Conservation (phyloP, 2,888 invertebrate genomes). For the Polydrusus tereticollis region DNA sequence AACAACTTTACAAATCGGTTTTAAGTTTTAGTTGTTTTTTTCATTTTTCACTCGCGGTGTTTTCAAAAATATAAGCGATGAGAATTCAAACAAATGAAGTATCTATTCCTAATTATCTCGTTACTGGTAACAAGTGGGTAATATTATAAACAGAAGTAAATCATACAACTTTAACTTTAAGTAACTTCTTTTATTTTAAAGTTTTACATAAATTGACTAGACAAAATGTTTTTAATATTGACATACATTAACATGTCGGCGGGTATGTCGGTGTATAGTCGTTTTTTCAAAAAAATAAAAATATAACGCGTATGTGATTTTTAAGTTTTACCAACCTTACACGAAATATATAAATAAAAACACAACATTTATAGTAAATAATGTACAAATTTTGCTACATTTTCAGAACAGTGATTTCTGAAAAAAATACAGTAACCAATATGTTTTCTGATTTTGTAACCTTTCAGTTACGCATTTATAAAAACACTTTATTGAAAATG, state of each 20-base stretch:
- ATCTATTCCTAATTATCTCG: too few species aligned
- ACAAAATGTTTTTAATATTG: slow-evolving; percentile 18
- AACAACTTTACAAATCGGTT: neutral
- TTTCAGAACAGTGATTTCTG: neutral
- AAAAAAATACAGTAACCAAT: neutral
- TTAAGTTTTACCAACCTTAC: neutral
- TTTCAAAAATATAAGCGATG: too few species aligned
- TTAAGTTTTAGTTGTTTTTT: neutral
- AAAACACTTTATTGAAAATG: too few species aligned
- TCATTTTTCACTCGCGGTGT: too few species aligned
- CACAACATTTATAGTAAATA: neutral
- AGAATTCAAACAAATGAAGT: too few species aligned
- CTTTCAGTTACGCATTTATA: too few species aligned
- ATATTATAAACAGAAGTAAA: neutral
- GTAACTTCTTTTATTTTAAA: slow-evolving; percentile 33
- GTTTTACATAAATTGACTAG: slow-evolving; percentile 40
- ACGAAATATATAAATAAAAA: neutral
- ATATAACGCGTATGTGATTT: neutral
- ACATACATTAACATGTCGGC: neutral
- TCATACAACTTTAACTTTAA: neutral
- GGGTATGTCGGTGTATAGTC: neutral
- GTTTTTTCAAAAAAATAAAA: neutral
- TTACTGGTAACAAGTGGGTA: neutral
- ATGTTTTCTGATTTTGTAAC: neutral
- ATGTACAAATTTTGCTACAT: neutral